These are phyloP conservation scores for Nasonia vitripennis DNA, from an alignment of 1,140 invertebrate genomes.

Conservation along the genomic window DNA sequence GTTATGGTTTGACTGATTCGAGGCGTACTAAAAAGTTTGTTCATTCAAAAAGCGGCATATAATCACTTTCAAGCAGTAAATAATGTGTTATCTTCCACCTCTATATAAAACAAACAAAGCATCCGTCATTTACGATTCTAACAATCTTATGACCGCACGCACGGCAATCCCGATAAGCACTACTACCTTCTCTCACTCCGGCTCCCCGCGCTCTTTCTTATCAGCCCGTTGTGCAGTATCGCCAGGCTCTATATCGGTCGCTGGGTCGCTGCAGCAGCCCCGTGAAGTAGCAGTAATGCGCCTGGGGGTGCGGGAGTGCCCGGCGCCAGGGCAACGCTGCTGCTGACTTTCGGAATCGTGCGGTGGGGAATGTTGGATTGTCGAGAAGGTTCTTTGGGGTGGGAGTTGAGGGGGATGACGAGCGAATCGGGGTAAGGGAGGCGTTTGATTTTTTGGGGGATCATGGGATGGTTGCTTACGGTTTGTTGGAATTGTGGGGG, in stretches of 20 bases:
- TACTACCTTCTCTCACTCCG: too few species aligned
- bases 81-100: too few species aligned
- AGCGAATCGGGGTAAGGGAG: neutral
- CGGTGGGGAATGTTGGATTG: neutral
- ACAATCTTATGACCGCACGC: neutral
- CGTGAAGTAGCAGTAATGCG: too few species aligned
- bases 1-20: too few species aligned
- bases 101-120: neutral
- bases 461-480: neutral
- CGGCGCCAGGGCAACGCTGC: too few species aligned
- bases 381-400: neutral
- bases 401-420: neutral
- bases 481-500: too few species aligned
- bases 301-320: neutral
- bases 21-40: too few species aligned
- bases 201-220: conserved; percentile 56
- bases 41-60: too few species aligned
- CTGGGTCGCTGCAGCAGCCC: conserved; percentile 53
- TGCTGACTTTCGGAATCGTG: neutral
- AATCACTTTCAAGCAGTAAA: too few species aligned
- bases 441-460: neutral
- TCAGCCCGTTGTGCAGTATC: conserved; percentile 60
- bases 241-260: conserved; percentile 59
- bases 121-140: neutral
- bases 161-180: neutral